Base-by-base conservation (phyloP, 2,113 vertebrate species). In the Myiagra hebetior region DNA sequence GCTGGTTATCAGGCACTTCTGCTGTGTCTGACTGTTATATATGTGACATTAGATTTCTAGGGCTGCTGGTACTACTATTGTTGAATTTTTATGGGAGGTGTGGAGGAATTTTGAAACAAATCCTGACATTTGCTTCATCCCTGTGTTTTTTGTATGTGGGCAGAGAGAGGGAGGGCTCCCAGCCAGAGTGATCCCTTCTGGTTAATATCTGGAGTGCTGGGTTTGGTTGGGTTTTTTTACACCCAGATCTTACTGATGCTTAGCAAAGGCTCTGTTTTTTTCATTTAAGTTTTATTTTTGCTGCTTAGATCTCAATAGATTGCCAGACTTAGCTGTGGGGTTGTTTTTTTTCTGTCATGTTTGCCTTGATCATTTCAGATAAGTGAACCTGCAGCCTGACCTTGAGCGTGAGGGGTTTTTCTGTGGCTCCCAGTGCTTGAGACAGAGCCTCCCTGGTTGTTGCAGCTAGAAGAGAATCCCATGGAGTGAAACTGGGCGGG, bases 61-160 rank as follows among this genome's bases (percentile, higher is more conserved):
- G 21, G 15, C 37, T 68, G 30, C 1, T 44, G 24, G 5, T 33
- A 15, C 10, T 39, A 0, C 30, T 74, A 0, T 24, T 65, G 6
- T 21, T 59, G 31, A 11, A 15, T 55, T 82, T 16, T 6, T 81
- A 9, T 37, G 27, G 55, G 50, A 73, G 13, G 9, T 30, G 59
- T 27, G n/a, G n/a, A 27, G 18, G 15, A 27, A 28, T 53, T 82
- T 27, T 44, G 63, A 23, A n/a, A 14, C 18, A 65, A 49, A 77
- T 60, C n/a, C 31, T 53, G 27, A 35, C 6, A 8, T 63, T 68
- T 49, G 22, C 7, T 80, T 86, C 35, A 60, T 47, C 15, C 8
- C 33, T 63, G 41, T 49, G 10, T 6, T 6, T 15, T 89, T 44
- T 86, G 70, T 1, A 37, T 19, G 5, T 77, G 64, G 35, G n/a